Evolutionary conservation across 1,140 invertebrate species (phyloP).

Genomic region (Hermetia illucens): DNA sequence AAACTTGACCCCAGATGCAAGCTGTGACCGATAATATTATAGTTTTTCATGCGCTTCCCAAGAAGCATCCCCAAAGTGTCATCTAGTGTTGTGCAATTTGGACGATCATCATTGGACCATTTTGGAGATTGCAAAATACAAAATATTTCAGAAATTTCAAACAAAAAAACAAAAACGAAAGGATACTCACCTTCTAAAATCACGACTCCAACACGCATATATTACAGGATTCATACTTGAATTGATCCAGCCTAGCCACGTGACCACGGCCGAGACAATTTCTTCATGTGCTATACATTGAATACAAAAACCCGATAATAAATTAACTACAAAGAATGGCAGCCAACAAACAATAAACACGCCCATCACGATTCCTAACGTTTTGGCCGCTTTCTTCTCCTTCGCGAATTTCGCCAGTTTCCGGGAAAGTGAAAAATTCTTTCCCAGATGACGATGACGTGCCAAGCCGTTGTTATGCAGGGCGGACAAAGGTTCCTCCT

Average conservation of each 20-base stretch:
- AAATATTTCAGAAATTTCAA: slow-evolving; percentile 1
- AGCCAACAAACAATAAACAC: slow-evolving; percentile 97
- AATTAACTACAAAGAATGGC: slow-evolving; percentile 95
- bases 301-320: slow-evolving; percentile 78
- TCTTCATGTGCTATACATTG: slow-evolving; percentile 78
- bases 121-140: too few species aligned
- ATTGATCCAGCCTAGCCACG: slow-evolving; percentile 98
- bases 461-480: slow-evolving; percentile 59
- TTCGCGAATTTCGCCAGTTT: slow-evolving; percentile 86
- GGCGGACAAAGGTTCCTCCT: slow-evolving; percentile 56
- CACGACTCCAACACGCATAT: slow-evolving; percentile 91
- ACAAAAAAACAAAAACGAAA: slow-evolving; percentile 1
- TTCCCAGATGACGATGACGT: slow-evolving; percentile 35
- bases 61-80: too few species aligned
- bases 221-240: slow-evolving; percentile 96
- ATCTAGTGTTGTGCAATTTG: too few species aligned
- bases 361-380: slow-evolving; percentile 90
- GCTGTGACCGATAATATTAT: too few species aligned
- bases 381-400: slow-evolving; percentile 93
- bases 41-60: too few species aligned
- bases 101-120: too few species aligned
- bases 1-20: too few species aligned
- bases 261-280: slow-evolving; percentile 82
- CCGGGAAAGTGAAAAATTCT: slow-evolving; percentile 78
- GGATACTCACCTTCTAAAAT: slow-evolving; percentile 74